Evolutionary conservation across 2,113 vertebrate genomes (phyloP), one percentile per base, ranked within the genome.

Genomic region (Platichthys flesus): DNA sequence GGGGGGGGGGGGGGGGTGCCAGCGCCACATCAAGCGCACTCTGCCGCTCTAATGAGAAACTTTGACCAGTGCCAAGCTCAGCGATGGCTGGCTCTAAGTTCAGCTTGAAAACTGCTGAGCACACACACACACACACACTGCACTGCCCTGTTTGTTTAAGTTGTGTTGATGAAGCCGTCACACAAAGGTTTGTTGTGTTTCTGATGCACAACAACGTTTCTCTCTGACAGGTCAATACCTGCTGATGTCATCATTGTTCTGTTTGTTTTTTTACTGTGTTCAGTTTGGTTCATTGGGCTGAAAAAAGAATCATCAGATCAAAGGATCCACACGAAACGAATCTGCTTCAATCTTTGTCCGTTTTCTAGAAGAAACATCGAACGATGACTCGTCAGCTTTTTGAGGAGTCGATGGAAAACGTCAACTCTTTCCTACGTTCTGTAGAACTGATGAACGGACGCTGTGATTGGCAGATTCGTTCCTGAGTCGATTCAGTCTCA

Each of bases 21-120:
- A 61, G 75, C 52, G 23, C 28, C 56, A 24, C 16, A 10, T 21
- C 2, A 45, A 78, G 71, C 35, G 3, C 35, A 1, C 67, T 45
- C 76, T 58, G 59, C 59, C 23, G 31, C 23, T 47, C 79, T 42
- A 66, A 79, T 76, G 78, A 86, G 28, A 26, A 86, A 88, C 85
- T 87, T 66, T 74, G 56, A 80, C 62, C 82, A 60, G 85, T 84
- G 85, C 86, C 88, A 81, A 85, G 72, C 82, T n/a, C 68, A 83
- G 84, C 84, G 2, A 60, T 9, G 78, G 67, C 77, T 82, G 85
- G 66, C 64, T 64, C 72, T 80, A 31, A 51, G 55, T 67, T 58
- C 71, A 74, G 66, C 81, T 77, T 75, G 73, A 4, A 42, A 81
- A 82, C 89, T 85, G 73, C 73, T 58, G 6, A 47, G 78, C 0